Evolutionary conservation across 2,797 vertebrate species (phyloP), one percentile per base, ranked within the genome.

Genomic region (Etheostoma nigrum): DNA sequence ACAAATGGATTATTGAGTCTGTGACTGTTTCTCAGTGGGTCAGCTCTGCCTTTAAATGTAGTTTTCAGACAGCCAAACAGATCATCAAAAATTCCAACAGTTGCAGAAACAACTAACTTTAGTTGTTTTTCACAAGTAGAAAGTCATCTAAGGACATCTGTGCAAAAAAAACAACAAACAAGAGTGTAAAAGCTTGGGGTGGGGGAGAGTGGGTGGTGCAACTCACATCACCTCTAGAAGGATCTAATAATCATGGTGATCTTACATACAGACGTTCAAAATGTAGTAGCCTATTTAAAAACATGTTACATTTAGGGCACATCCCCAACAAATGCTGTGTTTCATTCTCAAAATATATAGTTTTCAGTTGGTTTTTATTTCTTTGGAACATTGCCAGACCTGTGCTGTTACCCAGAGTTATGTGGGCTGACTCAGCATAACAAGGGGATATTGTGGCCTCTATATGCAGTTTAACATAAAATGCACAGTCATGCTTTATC

Each of bases 401-500:
- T 21, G 21, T 12, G 36, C 42, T n/a, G 52, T 30, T 42, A 36
- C 12, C 19, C 21, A 47, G 19, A 53, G 5, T 30, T 11, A 21
- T 4, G 21, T 61, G 6, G 5, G 14, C 5, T 82, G 73, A 85
- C 69, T 77, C 62, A 79, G 73, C 76, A 71, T n/a, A 45, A 14
- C 0, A 19, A 21, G 13, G 18, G 13, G 25, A 21, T 33, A 4
- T 21, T 16, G 40, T 45, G 33, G 15, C 14, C 27, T 52, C 44
- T 16, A 8, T 18, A 2, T 61, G 21, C 21, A 4, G 23, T 44
- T 40, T 9, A 42, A 53, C 2, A 40, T 67, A 76, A 75, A 72
- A 33, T 65, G 74, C 67, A 60, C 16, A 52, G 77, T 83, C 84
- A 83, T 72, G 74, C 27, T 63, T 21, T 73, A 21, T 63, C 30